These are phyloP conservation scores for Anneissia japonica DNA, from an alignment of 35 echinoderm and acorn worm species.

Conservation along the genomic window DNA sequence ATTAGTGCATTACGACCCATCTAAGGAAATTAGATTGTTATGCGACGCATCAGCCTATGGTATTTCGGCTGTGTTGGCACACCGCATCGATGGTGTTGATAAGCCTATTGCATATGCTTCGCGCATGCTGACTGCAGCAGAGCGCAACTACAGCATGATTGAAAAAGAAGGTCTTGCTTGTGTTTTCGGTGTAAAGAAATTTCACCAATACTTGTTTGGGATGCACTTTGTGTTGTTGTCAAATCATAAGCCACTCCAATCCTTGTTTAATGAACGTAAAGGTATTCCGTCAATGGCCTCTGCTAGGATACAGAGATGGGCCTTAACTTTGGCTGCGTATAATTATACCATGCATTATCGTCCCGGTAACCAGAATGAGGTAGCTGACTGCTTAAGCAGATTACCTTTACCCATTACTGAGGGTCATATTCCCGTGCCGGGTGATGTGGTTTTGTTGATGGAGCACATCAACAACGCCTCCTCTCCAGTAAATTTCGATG, in stretches of 20 bases:
- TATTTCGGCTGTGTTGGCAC: slow-evolving; percentile 37
- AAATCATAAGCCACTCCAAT: slow-evolving; percentile 29
- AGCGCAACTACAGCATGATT: background rate
- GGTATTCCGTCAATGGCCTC: slow-evolving; percentile 38
- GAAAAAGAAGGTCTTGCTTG: background rate
- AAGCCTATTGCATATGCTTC: slow-evolving; percentile 46
- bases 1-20: slow-evolving; percentile 42
- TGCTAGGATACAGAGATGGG: slow-evolving; percentile 37
- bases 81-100: slow-evolving; percentile 33
- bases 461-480: background rate
- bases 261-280: slow-evolving; percentile 29
- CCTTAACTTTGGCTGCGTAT: slow-evolving; percentile 52
- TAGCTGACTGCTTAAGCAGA: slow-evolving; percentile 47
- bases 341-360: slow-evolving; percentile 27
- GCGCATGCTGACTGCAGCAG: background rate
- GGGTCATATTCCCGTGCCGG: slow-evolving; percentile 8
- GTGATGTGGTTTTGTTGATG: slow-evolving; percentile 19
- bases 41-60: slow-evolving; percentile 55
- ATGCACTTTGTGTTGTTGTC: slow-evolving; percentile 6
- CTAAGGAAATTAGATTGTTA: slow-evolving; percentile 17
- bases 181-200: slow-evolving; percentile 30
- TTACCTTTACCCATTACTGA: slow-evolving; percentile 12
- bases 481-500: slow-evolving; percentile 26
- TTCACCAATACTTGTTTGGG: slow-evolving; percentile 20
- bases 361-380: background rate